These are phyloP conservation scores for Turdus rufiventris DNA, from an alignment of 2,113 vertebrate genomes.

Conservation along the genomic window DNA sequence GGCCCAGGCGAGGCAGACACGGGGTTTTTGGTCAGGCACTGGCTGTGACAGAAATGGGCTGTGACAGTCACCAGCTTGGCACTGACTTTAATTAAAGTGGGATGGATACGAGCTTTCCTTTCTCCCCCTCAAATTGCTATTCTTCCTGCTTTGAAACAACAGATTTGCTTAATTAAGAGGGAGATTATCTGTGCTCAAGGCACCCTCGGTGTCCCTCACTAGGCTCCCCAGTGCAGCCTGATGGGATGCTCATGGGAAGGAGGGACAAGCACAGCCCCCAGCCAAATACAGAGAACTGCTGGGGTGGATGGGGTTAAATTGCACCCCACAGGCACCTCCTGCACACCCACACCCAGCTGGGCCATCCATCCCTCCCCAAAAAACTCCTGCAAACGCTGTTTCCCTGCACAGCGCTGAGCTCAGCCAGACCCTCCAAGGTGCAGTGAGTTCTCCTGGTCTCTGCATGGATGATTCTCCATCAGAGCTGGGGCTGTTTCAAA, in stretches of 20 bases:
- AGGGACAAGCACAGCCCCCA: accelerated
- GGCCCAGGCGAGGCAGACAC: accelerated
- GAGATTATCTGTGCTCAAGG: neutral
- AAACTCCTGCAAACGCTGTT: neutral
- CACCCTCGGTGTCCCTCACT: neutral
- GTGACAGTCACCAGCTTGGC: neutral
- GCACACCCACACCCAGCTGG: neutral
- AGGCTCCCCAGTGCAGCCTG: neutral
- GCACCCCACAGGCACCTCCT: neutral
- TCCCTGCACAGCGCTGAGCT: neutral
- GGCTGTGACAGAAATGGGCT: neutral
- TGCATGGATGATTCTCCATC: neutral
- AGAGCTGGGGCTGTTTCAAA: neutral
- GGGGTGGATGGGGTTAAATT: neutral
- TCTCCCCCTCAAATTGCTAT: neutral
- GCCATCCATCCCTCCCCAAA: neutral
- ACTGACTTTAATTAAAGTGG: neutral
- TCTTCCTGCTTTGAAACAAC: neutral
- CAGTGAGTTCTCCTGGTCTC: neutral
- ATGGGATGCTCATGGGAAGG: neutral
- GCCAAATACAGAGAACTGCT: neutral
- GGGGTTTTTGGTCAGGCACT: neutral
- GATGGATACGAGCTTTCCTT: neutral
- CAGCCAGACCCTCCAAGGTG: neutral
- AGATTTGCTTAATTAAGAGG: neutral